Percentiles rank a stretch among this genome's conserved stretches.
phyloP scores from a whole-genome alignment of 2,113 vertebrate genomes.

The Esox niger region DNA sequence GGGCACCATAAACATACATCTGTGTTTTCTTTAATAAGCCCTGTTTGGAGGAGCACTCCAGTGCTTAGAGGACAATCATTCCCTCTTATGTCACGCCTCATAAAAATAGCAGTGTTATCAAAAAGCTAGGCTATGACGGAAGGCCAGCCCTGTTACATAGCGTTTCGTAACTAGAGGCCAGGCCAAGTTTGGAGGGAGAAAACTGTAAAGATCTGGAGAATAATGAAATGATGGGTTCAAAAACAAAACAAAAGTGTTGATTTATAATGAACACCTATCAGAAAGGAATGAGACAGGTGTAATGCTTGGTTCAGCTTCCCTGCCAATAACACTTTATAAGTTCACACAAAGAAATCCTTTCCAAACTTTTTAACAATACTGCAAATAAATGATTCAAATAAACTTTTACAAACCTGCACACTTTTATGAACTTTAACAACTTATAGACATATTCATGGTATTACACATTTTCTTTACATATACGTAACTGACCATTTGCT shows the following conservation, averaged over 20 bases:
- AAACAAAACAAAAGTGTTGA: neutral
- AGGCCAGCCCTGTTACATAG: neutral
- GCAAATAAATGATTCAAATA: neutral
- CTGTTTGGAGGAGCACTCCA: constrained; percentile 60
- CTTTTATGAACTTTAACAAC: too few species aligned
- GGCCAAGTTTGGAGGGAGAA: neutral
- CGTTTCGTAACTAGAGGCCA: neutral
- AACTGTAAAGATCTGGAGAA: neutral
- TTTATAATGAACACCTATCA: neutral
- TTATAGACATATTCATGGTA: neutral
- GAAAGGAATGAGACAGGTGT: neutral
- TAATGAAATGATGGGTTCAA: neutral
- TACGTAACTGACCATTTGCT: neutral
- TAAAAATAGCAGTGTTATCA: constrained; percentile 42
- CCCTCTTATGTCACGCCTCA: constrained; percentile 32
- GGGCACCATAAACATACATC: constrained; percentile 64
- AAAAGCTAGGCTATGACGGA: constrained; percentile 8
- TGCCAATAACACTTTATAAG: constrained; percentile 21
- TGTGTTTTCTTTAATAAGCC: constrained; percentile 74
- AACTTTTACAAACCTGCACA: neutral
- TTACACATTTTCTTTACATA: neutral
- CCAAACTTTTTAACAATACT: constrained; percentile 2
- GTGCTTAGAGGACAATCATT: constrained; percentile 52
- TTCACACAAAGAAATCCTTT: constrained; percentile 3
- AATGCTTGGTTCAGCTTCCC: neutral